Evolutionary conservation across 37 sponge, comb jelly and placozoan species (phyloP), one percentile per base, ranked within the genome.

Genomic region (Mnemiopsis leidyi): DNA sequence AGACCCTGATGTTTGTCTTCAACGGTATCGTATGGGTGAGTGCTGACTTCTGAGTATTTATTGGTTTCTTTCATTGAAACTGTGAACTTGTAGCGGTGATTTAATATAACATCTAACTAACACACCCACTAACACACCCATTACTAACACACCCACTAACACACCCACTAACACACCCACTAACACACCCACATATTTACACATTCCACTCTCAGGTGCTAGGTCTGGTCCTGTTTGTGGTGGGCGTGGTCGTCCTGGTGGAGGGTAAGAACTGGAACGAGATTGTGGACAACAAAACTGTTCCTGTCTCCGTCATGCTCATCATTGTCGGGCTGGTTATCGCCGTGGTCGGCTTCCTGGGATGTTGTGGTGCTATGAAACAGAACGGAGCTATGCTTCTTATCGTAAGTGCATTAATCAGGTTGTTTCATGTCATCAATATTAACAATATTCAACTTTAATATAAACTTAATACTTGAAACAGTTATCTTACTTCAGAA

Each of bases 1-100:
- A 85, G 90, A 40, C 90, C 9, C 61, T 85, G 48, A 85, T 85
- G 90, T 85, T 85, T 40, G 90, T 85, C 90, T 85, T 85, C 48
- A 85, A 85, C 35, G 90, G 90, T 61, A 85, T 85, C 35, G 90
- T 85, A 28, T 85, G 90, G 90, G 90, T 85, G 36, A 39, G 90
- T 48, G 61, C 61, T 18, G 5, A 13, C 61, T 48, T 48, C n/a
- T n/a, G n/a, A n/a, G n/a, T n/a, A n/a, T n/a, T n/a, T n/a, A n/a
- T n/a, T n/a, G n/a, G n/a, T n/a, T n/a, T n/a, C n/a, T n/a, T n/a
- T n/a, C n/a, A n/a, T n/a, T n/a, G n/a, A n/a, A n/a, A n/a, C n/a
- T n/a, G n/a, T n/a, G n/a, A n/a, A n/a, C n/a, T n/a, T n/a, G n/a
- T n/a, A n/a, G n/a, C n/a, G n/a, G n/a, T n/a, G n/a, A n/a, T n/a